Evolutionary conservation across 2,888 invertebrate genomes (phyloP).

Genomic region (Drosophila cognata): DNA sequence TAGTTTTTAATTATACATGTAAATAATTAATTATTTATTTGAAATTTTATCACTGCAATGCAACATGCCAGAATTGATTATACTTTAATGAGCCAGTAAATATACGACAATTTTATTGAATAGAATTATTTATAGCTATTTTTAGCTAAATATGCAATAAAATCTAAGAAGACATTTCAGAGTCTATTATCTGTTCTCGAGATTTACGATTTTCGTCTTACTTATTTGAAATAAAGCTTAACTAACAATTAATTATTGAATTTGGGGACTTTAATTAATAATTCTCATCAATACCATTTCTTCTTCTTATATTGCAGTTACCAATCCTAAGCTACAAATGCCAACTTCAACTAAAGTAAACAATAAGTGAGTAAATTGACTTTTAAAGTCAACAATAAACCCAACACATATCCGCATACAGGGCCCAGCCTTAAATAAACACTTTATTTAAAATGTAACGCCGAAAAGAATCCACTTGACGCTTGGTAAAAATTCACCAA

Average conservation of each 20-base stretch:
- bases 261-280: neutral
- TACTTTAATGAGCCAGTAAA: too few species aligned
- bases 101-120: too few species aligned
- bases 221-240: neutral
- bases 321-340: constrained; percentile 27
- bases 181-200: neutral
- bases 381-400: constrained; percentile 25
- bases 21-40: too few species aligned
- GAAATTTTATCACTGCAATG: too few species aligned
- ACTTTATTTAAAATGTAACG: constrained; percentile 75
- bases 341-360: constrained; percentile 52
- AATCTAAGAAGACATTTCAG: neutral
- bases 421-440: constrained; percentile 59
- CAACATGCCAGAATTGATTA: too few species aligned
- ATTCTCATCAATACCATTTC: neutral
- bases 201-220: neutral
- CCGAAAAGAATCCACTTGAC: constrained; percentile 59
- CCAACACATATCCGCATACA: constrained; percentile 4
- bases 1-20: neutral
- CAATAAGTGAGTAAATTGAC: constrained; percentile 55
- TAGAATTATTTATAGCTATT: neutral
- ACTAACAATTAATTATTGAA: neutral
- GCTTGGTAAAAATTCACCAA: constrained; percentile 51
- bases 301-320: constrained; percentile 36
- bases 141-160: neutral